phyloP scores from a whole-genome alignment of 2,888 invertebrate species.

The Agriopis leucophaearia region DNA sequence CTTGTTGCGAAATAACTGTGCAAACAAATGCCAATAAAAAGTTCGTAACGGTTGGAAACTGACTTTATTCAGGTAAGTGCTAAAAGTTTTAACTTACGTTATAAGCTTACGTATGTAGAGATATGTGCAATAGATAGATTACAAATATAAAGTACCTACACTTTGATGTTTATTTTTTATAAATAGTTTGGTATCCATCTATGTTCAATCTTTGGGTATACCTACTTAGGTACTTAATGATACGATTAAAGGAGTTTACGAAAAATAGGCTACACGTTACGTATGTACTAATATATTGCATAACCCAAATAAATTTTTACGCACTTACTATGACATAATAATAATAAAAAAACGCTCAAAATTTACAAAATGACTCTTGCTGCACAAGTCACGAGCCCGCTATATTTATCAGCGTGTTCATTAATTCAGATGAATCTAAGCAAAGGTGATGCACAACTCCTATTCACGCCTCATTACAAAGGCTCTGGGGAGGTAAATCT shows the following conservation, averaged over 20 bases:
- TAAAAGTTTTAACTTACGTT: background rate
- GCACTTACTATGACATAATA: too few species aligned
- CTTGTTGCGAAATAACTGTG: slow-evolving; percentile 7
- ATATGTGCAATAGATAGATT: background rate
- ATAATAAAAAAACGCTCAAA: background rate
- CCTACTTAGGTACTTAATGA: too few species aligned
- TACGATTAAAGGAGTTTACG: too few species aligned
- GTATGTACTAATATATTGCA: too few species aligned
- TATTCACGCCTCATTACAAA: slow-evolving; percentile 49
- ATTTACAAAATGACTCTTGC: background rate
- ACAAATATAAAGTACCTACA: background rate
- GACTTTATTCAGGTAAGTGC: slow-evolving; percentile 19
- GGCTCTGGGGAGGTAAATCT: slow-evolving; percentile 39
- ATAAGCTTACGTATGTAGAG: background rate
- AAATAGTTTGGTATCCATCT: too few species aligned
- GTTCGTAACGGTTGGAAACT: slow-evolving; percentile 23
- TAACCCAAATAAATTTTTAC: too few species aligned
- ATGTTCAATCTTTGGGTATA: too few species aligned
- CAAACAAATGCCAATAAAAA: background rate
- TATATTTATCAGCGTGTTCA: slow-evolving; percentile 12
- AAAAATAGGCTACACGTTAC: too few species aligned
- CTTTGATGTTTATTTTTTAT: too few species aligned
- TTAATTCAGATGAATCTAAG: slow-evolving; percentile 17
- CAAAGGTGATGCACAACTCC: slow-evolving; percentile 23
- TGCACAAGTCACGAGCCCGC: slow-evolving; percentile 11